Evolutionary conservation across 2,888 invertebrate genomes (phyloP), one percentile per base, ranked within the genome.

Genomic region (Pyrocoelia pectoralis): DNA sequence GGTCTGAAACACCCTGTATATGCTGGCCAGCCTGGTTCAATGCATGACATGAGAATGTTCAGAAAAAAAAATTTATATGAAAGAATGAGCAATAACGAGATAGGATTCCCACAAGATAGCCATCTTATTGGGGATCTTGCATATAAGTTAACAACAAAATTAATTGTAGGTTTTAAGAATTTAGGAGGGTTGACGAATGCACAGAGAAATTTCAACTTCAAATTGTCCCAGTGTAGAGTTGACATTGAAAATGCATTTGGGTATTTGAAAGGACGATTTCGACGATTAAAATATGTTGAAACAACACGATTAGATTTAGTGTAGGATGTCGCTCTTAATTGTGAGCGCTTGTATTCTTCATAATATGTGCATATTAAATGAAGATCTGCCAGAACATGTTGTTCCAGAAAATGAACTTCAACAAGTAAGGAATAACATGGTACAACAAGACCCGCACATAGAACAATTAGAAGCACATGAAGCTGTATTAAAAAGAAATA

Each of bases 191-290:
- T 77, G 5, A 72, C 71, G 2, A 58, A 62, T 14, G 49, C 63
- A 4, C 72, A 78, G 67, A 61, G 13, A 41, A 61, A 65, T 1
- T 76, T 72, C 51, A 79, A 77, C 46, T 19, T 68, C 12, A 54
- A 69, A 5, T 69, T 73, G 62, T 72, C 71, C 19, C 33, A 66
- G 18, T 68, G 70, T 0, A 56, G 75, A 57, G 70, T 71, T 1
- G 65, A 71, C 8, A 71, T 76, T 3, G 73, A 74, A 67, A 69
- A 75, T 65, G 65, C 74, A 2, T 76, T 76, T 63, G 73, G 70
- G 1, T 28, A 74, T 3, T 59, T 77, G 10, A 78, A 78, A 58
- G 41, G 62, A 2, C 54, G 76, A 24, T 77, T 75, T 57, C 63
- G 70, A 10, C 68, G 74, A 40, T 50, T 76, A 1, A 68, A 71